Evolutionary conservation across 2,113 vertebrate species (phyloP), one percentile per base, ranked within the genome.

Genomic region (Tenrec ecaudatus): DNA sequence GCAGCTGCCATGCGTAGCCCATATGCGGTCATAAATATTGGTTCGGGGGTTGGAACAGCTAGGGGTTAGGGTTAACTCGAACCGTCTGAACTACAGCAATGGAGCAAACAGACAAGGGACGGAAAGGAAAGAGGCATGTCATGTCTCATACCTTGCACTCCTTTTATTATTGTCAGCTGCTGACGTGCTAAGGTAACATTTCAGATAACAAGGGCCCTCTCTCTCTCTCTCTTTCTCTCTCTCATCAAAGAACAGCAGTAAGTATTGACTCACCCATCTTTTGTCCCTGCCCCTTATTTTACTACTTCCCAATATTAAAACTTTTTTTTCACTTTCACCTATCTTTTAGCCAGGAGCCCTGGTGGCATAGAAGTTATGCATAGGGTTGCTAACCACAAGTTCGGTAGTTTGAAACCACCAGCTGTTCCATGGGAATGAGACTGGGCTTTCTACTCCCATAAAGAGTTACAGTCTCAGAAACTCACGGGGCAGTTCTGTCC

Each of bases 41-140:
- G 93, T 96, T 98, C 94, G 95, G 94, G 92, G 94, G 82, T 47
- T 96, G 93, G 96, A 97, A 94, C 3, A 17, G 95, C 91, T 95
- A 96, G 88, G 96, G 95, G 80, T 85, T 94, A 93, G 96, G 97
- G 97, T 98, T 97, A 98, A 97, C 97, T 20, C 94, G 80, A 96
- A 97, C 69, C 92, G 92, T 93, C 83, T 98, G 92, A 96, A 93
- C 94, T 82, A 94, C 85, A 93, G 82, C 92, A 91, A 92, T 94
- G 78, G 86, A 89, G 78, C 92, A 89, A 73, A 77, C 91, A 97
- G 85, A 94, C 91, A 93, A 88, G 95, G 96, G 82, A 64, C 4
- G 1, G 82, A 93, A 86, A 89, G 76, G 66, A 92, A 85, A 58
- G 16, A 58, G 69, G 71, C 90, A 93, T 53, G 84, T 40, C 11